Evolutionary conservation across 2,888 invertebrate species (phyloP).

Genomic region (Mechanitis messenoides): DNA sequence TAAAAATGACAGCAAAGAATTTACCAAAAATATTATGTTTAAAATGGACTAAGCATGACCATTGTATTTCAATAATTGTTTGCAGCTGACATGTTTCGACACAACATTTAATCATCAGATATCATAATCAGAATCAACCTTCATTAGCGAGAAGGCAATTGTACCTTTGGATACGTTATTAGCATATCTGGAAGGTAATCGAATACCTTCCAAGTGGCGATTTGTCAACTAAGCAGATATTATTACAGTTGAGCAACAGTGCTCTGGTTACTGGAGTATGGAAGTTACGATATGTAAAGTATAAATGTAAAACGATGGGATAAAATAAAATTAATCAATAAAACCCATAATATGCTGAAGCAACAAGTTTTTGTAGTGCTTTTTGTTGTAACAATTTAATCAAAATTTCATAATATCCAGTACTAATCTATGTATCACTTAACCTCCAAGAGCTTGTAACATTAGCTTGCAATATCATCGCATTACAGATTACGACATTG

Average conservation of each 20-base stretch:
- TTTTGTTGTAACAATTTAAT: no score
- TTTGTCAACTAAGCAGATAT: conserved; percentile 45
- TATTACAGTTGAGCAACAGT: conserved; percentile 25
- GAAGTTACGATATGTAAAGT: no score
- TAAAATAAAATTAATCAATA: no score
- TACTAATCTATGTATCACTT: conserved; percentile 15
- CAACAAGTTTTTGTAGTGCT: no score
- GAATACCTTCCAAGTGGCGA: conserved; percentile 38
- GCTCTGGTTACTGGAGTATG: background rate
- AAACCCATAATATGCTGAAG: no score
- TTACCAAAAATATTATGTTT: background rate
- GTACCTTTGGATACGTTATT: conserved; percentile 29
- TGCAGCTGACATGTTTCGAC: conserved; percentile 10
- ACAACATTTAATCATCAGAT: conserved; percentile 17
- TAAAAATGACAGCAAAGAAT: no score
- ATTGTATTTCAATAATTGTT: conserved; percentile 3
- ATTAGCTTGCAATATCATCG: conserved; percentile 21
- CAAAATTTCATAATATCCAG: background rate
- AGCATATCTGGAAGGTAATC: conserved; percentile 36
- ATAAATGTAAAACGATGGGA: no score
- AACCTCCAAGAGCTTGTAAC: conserved; percentile 8
- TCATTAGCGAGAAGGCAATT: conserved; percentile 26
- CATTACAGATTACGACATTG: conserved; percentile 31
- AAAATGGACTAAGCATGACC: background rate
- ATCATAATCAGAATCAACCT: conserved; percentile 23